Conservation (phyloP, 2,888 invertebrate genomes). For the Syrista parreyssii region DNA sequence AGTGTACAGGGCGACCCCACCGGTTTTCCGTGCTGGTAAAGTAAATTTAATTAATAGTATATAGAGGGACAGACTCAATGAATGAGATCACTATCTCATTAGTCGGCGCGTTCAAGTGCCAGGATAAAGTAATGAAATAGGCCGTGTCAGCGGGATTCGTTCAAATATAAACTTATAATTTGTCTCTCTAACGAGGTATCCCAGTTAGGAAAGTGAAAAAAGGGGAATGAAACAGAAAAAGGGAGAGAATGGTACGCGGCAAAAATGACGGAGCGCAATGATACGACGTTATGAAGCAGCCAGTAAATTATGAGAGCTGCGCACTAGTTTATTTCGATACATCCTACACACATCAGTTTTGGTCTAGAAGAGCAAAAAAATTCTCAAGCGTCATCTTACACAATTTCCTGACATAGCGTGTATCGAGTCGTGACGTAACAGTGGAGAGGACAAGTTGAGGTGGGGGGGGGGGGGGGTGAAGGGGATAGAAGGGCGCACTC, state of each 20-base stretch:
- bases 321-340: not conserved
- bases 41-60: slow-evolving; percentile 44
- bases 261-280: not conserved
- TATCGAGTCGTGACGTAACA: not conserved
- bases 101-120: slow-evolving; percentile 17
- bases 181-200: slow-evolving; percentile 25
- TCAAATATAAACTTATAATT: slow-evolving; percentile 18
- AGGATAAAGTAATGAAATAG: slow-evolving; percentile 14
- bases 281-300: not conserved
- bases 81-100: slow-evolving; percentile 48
- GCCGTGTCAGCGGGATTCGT: slow-evolving; percentile 18
- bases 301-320: not conserved
- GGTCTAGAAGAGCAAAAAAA: not conserved
- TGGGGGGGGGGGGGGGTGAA: not conserved
- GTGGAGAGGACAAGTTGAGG: not conserved
- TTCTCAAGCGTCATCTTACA: not conserved
- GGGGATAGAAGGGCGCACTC: not conserved
- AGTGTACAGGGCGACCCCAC: not conserved
- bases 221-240: not conserved
- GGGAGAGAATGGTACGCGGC: not conserved
- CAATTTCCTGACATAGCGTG: not conserved
- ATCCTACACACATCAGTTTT: not conserved
- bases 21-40: slow-evolving; percentile 5
- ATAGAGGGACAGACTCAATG: slow-evolving; percentile 38
- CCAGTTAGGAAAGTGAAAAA: slow-evolving; percentile 8